These are phyloP conservation scores for Propithecus deckenii DNA, from an alignment of 2,797 vertebrate species.

Conservation along the genomic window DNA sequence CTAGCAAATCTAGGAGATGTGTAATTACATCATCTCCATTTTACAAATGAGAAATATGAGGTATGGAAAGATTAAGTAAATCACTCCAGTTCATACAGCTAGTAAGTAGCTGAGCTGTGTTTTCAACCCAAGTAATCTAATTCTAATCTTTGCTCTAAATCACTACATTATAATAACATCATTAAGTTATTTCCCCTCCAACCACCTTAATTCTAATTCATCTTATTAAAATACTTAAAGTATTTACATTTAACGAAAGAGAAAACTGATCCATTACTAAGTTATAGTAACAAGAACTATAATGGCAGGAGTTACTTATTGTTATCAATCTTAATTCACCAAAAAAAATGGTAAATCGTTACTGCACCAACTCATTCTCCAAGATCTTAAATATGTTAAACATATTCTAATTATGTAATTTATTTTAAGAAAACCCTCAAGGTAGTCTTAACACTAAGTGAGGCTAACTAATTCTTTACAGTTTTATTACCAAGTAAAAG, in stretches of 20 bases:
- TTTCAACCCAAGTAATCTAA: neutral
- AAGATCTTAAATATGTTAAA: neutral
- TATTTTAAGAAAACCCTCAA: neutral
- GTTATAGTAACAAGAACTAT: neutral
- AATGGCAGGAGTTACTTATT: neutral
- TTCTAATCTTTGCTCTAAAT: neutral
- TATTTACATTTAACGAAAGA: neutral
- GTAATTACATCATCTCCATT: neutral
- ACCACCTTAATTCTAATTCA: neutral
- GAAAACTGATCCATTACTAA: neutral
- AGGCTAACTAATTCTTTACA: neutral
- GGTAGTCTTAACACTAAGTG: neutral
- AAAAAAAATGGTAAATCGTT: neutral
- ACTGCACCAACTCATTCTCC: neutral
- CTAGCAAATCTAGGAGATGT: neutral
- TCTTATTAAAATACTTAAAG: conserved; percentile 10
- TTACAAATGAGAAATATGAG: neutral
- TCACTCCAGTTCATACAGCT: neutral
- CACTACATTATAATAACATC: neutral
- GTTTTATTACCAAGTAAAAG: neutral
- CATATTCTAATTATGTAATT: neutral
- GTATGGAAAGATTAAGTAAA: neutral
- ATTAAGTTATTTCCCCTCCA: neutral
- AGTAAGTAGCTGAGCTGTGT: neutral
- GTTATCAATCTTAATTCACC: neutral